Evolutionary conservation across 2,797 vertebrate genomes (phyloP), one percentile per base, ranked within the genome.

Genomic region (Lepidocolaptes lacrymiger): DNA sequence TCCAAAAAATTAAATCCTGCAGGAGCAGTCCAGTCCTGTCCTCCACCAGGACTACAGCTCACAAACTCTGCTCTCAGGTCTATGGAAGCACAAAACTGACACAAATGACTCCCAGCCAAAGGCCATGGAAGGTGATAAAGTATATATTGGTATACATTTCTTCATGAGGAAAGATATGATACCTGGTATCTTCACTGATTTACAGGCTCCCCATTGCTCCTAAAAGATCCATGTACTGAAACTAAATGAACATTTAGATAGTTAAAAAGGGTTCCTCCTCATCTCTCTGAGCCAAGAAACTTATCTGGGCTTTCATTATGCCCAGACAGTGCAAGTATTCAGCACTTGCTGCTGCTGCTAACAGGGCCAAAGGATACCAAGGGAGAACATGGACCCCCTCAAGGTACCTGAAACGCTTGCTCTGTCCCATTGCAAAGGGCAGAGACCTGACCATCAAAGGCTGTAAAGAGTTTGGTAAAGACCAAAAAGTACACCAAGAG

Each of bases 301-400:
- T 44, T 18, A 56, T 61, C 43, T 52, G 5, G 2, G 32, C 23
- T 46, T 46, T 23, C 2, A 0, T 34, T 55, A 20, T 0, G 1
- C 32, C 34, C 22, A 49, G 67, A 72, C 3, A 51, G 12, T 3
- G 19, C 39, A 62, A 58, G 48, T 20, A 32, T 46, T 91, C 64
- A 39, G 37, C 39, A 37, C 69, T 54, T 36, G 49, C 32, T 71
- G 30, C 24, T 46, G 44, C 66, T 92, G 39, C 32, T 74, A 21
- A 66, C 4, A 5, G 18, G 44, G n/a, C 21, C 71, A 80, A 44
- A 63, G 46, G 64, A 80, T 32, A 71, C 23, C 2, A 12, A 56
- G 32, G 36, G 17, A 74, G 48, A 85, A 67, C 24, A 66, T 1
- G 27, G 78, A 48, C 46, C 36, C 48, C 48, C 32, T 41, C 59